Base-by-base conservation (phyloP, 2,113 vertebrate species). In the Oncorhynchus keta region DNA sequence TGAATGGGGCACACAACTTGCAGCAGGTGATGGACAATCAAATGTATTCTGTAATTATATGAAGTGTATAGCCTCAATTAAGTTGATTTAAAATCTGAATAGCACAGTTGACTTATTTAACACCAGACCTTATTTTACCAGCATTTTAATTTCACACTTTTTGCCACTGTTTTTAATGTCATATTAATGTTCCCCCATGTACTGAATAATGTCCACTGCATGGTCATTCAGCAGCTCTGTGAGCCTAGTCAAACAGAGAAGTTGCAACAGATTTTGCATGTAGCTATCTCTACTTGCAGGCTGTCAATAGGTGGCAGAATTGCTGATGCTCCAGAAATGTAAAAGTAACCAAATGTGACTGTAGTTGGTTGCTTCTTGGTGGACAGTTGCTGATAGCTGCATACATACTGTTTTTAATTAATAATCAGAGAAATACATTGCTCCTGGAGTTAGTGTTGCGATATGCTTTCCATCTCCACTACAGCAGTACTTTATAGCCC, bases 381-480 rank as follows among this genome's bases (percentile, higher is more conserved):
- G 5, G 3, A 55, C 51, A 55, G 4, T 55, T 4, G 16, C 51
- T 16, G 1, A 16, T 55, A 55, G 51, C 51, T 55, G 16, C 51
- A 18, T 55, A 55, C 16, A 4, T 55, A 14, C 49, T 55, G 16
- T 55, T 16, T 55, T 55, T 16, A 55, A 55, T 51, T 2, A 51
- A 16, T 51, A 16, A 13, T 39, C 1, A 1, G 35, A 39, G 7
- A 39, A 39, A 9, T 39, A 39, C 24, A 16, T 11, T 72, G 35
- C 66, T 55, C 51, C 49, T 49, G 51, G 9, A 45, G 39, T 45
- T 45, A 67, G 48, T 30, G 39, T 1, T 6, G 55, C 30, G 35
- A 5, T 45, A 61, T n/a, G 68, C 45, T 79, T 80, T 74, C 71
- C 68, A 26, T 79, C 35, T 14, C 65, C 59, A 75, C 39, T 67